Percentiles rank a stretch among this genome's conserved stretches.
Conservation (phyloP, 2,888 invertebrate genomes). For the Watsonalla cultraria region DNA sequence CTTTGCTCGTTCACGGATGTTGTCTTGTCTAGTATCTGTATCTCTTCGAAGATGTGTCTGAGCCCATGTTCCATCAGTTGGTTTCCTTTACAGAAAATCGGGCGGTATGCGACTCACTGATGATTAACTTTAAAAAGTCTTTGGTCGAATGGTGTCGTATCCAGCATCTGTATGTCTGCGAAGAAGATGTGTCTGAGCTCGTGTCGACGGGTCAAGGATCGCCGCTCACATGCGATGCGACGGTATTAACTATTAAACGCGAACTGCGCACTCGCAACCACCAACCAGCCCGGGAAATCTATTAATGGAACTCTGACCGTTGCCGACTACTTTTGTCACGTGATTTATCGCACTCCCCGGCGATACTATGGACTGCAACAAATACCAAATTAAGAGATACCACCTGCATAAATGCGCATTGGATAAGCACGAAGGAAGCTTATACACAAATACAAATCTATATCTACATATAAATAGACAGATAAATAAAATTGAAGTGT, state of each 20-base stretch:
- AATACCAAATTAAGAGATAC: too few relatives aligned
- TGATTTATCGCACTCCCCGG: too few relatives aligned
- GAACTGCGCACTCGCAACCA: constrained; percentile 20
- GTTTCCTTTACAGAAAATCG: too few relatives aligned
- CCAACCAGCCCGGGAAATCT: constrained; percentile 20
- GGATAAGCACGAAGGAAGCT: too few relatives aligned
- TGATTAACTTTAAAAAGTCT: neutral
- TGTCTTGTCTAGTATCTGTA: constrained; percentile 28
- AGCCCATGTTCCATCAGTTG: constrained; percentile 26
- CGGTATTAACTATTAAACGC: constrained; percentile 37
- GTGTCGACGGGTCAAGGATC: constrained; percentile 62
- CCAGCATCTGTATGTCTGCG: constrained; percentile 22
- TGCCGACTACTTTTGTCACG: neutral
- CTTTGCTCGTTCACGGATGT: neutral
- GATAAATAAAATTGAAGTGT: too few relatives aligned
- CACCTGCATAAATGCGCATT: too few relatives aligned
- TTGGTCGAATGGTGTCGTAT: constrained; percentile 14
- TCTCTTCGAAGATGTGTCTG: constrained; percentile 43
- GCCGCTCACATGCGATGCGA: constrained; percentile 42
- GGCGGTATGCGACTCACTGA: too few relatives aligned
- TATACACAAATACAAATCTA: too few relatives aligned
- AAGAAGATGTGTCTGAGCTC: constrained; percentile 47
- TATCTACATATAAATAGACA: too few relatives aligned
- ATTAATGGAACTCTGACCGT: constrained; percentile 10
- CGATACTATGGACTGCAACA: too few relatives aligned